Conservation (phyloP, 1,140 invertebrate species). For the Araneus ventricosus region DNA sequence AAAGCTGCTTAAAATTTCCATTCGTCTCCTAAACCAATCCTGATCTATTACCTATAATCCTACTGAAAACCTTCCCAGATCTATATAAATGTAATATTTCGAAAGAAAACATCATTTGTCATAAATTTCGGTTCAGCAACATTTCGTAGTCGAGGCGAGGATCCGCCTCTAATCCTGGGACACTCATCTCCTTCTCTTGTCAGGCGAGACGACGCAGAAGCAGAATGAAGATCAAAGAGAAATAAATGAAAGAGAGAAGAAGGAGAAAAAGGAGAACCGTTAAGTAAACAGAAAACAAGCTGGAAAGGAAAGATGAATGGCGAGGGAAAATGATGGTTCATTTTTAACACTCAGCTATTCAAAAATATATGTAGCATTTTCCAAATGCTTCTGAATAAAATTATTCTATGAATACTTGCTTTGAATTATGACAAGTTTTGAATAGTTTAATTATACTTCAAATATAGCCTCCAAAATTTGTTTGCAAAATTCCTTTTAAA, state of each 20-base stretch:
- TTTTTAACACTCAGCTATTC: neutral
- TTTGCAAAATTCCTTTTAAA: no score
- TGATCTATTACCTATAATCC: neutral
- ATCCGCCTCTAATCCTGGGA: neutral
- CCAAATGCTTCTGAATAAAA: no score
- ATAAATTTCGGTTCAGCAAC: neutral
- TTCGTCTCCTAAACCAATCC: neutral
- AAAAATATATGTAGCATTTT: no score
- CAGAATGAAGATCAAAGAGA: neutral
- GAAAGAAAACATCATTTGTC: slow-evolving; percentile 2
- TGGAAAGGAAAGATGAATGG: neutral
- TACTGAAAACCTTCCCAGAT: neutral
- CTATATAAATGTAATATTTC: neutral
- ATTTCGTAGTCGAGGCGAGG: neutral
- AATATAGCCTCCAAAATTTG: no score
- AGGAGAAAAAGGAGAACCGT: neutral
- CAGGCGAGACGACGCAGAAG: neutral
- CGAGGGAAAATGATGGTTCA: neutral
- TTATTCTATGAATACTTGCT: no score
- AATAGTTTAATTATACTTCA: no score
- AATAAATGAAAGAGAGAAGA: neutral
- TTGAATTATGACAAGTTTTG: no score
- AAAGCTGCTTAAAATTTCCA: neutral
- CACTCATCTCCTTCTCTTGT: neutral
- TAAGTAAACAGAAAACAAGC: neutral